Conservation (phyloP, 2,888 invertebrate species). For the Eulithis prunata region DNA sequence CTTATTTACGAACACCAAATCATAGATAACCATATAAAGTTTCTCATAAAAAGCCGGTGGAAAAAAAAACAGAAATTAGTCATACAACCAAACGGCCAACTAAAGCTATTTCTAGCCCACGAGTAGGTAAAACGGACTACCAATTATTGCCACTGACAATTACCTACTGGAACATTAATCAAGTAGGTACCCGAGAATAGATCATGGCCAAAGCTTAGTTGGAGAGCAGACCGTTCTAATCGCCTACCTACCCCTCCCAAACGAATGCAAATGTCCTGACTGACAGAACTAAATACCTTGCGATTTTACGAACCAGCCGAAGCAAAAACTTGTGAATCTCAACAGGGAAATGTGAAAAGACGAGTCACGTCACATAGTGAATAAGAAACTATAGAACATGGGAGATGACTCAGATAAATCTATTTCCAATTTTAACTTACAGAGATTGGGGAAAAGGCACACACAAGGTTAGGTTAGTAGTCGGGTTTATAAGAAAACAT, state of each 20-base stretch:
- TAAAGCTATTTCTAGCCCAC: conserved; percentile 21
- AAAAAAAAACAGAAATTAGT: conserved; percentile 21
- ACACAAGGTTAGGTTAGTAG: too few species aligned
- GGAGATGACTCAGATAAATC: too few species aligned
- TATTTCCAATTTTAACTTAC: too few species aligned
- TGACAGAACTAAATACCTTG: conserved; percentile 15
- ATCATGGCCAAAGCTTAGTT: conserved; percentile 56
- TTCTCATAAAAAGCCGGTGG: conserved; percentile 14
- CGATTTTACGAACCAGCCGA: conserved; percentile 3
- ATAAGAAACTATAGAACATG: too few species aligned
- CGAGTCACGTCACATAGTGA: too few species aligned
- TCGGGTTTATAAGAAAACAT: too few species aligned
- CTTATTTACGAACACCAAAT: conserved; percentile 4
- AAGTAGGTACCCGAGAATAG: conserved; percentile 57
- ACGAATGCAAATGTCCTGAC: conserved; percentile 36
- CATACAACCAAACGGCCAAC: conserved; percentile 14
- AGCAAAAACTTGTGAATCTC: neutral
- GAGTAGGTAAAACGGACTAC: conserved; percentile 14
- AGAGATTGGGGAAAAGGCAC: too few species aligned
- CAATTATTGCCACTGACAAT: conserved; percentile 45
- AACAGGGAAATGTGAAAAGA: too few species aligned
- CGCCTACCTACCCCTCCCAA: conserved; percentile 40
- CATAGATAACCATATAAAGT: conserved; percentile 3
- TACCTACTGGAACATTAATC: conserved; percentile 55
- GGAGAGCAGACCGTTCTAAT: conserved; percentile 47